These are phyloP conservation scores for Volucella bombylans DNA, from an alignment of 2,888 invertebrate species.

Conservation along the genomic window DNA sequence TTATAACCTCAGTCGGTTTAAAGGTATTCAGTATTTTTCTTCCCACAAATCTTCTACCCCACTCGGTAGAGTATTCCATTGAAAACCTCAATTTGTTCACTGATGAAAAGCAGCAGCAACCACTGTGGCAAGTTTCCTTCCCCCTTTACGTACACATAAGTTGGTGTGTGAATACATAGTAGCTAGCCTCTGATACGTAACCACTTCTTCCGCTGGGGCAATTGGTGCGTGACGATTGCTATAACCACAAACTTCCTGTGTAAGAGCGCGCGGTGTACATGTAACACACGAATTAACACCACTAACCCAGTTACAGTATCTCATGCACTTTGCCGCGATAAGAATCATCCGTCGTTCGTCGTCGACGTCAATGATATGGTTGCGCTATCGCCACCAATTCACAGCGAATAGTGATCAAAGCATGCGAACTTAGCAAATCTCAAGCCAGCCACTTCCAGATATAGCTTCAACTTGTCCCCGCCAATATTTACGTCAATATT, in stretches of 20 bases:
- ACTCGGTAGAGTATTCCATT: too few species aligned
- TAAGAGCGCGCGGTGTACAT: constrained; percentile 43
- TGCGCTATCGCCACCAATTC: neutral
- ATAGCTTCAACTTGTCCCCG: constrained; percentile 49
- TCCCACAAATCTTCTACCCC: too few species aligned
- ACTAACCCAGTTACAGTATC: constrained; percentile 61
- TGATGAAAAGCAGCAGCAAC: too few species aligned
- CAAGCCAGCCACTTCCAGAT: neutral
- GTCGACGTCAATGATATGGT: neutral
- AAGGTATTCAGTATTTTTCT: too few species aligned
- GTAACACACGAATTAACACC: constrained; percentile 51
- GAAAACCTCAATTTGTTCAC: too few species aligned
- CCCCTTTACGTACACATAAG: neutral
- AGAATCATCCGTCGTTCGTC: constrained; percentile 10
- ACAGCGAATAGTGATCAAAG: constrained; percentile 17
- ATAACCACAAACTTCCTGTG: constrained; percentile 64
- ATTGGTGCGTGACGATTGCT: constrained; percentile 66
- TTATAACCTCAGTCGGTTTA: too few species aligned
- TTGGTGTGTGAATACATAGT: neutral
- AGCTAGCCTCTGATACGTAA: constrained; percentile 4
- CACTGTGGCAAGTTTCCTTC: neutral
- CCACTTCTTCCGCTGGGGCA: constrained; percentile 26
- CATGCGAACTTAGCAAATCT: constrained; percentile 23
- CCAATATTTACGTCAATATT: constrained; percentile 37
- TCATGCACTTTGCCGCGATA: constrained; percentile 56